phyloP scores from a whole-genome alignment of 2,797 vertebrate genomes.

The Anomalospiza imberbis region DNA sequence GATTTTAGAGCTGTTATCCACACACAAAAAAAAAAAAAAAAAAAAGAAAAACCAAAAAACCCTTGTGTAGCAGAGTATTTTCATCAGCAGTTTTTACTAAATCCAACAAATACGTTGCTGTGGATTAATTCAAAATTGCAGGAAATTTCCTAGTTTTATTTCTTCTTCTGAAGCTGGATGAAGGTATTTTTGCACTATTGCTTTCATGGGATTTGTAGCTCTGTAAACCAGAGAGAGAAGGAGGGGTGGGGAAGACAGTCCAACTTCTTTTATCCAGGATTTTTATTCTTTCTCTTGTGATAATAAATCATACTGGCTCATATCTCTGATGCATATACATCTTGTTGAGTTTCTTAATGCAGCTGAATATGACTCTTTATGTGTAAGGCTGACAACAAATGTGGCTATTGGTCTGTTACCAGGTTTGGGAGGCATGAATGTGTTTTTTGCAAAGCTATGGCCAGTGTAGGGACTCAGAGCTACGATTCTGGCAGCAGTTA shows the following conservation, averaged over 20 bases:
- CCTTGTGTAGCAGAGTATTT: not conserved
- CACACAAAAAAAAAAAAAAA: not conserved
- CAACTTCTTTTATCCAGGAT: not conserved
- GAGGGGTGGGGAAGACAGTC: not conserved
- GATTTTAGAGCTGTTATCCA: not conserved
- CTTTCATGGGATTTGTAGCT: not conserved
- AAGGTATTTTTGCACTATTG: not conserved
- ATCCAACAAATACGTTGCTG: not conserved
- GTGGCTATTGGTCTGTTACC: not conserved
- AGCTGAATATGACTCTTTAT: not conserved
- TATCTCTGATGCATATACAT: not conserved
- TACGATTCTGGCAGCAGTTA: not conserved
- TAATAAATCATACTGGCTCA: not conserved
- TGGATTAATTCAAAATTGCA: not conserved
- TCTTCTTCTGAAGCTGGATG: not conserved
- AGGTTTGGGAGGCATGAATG: not conserved
- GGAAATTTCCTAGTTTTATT: not conserved
- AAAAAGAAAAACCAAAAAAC: not conserved
- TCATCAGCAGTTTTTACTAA: not conserved
- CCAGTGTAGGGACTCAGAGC: not conserved
- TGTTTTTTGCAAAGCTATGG: not conserved
- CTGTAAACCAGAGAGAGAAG: not conserved
- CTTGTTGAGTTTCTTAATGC: not conserved
- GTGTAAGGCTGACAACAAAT: not conserved
- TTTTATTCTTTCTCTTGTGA: not conserved